Evolutionary conservation across 2,797 vertebrate genomes (phyloP).

Genomic region (Trichosurus vulpecula): DNA sequence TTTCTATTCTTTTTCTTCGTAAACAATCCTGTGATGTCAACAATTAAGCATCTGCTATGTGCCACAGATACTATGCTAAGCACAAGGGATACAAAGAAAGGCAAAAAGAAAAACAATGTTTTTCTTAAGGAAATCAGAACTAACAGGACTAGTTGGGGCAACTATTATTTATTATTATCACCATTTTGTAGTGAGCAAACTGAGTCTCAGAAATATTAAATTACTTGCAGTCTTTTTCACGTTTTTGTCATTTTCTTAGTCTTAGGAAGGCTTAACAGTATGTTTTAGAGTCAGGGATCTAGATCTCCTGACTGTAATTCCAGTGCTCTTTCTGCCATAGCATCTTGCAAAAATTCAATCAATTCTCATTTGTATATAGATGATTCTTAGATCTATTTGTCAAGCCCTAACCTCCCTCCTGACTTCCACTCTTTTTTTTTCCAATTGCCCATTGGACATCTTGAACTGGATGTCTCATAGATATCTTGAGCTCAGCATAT

Average conservation of each 20-base stretch:
- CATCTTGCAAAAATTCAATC: conserved; percentile 32
- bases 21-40: neutral
- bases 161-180: neutral
- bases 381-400: neutral
- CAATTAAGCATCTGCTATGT: neutral
- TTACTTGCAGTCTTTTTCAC: conserved; percentile 16
- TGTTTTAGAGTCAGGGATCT: conserved; percentile 1
- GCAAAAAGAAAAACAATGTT: neutral
- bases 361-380: neutral
- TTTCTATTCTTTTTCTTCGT: neutral
- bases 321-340: conserved; percentile 10
- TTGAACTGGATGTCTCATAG: neutral
- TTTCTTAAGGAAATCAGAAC: neutral
- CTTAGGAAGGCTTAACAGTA: neutral
- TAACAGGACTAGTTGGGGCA: neutral
- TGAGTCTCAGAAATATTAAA: neutral
- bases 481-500: neutral
- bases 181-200: conserved; percentile 13
- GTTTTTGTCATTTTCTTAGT: no score
- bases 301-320: conserved; percentile 14
- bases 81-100: neutral
- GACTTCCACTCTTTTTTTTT: neutral
- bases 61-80: neutral
- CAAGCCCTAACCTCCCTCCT: neutral
- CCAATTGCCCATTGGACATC: neutral